Base-by-base conservation (phyloP, 2,113 vertebrate species). In the Pica pica region DNA sequence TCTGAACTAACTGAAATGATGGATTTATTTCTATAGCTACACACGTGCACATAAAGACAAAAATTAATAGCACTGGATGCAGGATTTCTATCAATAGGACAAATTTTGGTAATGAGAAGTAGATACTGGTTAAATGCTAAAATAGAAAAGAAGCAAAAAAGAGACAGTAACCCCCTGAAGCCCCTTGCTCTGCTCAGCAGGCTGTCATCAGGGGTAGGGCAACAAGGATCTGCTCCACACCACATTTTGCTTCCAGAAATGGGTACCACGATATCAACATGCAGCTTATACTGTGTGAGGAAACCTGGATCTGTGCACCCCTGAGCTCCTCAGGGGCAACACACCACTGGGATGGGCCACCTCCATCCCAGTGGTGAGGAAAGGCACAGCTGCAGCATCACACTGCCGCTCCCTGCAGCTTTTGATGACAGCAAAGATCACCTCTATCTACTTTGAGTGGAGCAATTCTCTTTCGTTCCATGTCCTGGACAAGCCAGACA, bases 191-290 rank as follows among this genome's bases (percentile, higher is more conserved):
- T 35, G 70, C 20, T 47, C 60, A 56, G 74, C 35, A 73, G 65
- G 59, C 12, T 63, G 19, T 11, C 68, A 31, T 3, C 16, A n/a
- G 53, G 27, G 24, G 19, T 7, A 53, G 47, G 37, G 21, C 33
- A 37, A 80, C 49, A 16, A 23, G 7, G 5, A 13, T 1, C 59
- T 77, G 31, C 3, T 23, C 19, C 27, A 52, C 52, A 61, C 5
- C 56, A 33, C 28, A 5, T 17, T 21, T 67, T 39, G 52, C 24
- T 27, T 56, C 50, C 74, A 84, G 90, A 63, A 81, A 74, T 1
- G 9, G 20, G 21, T 11, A 56, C 55, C 33, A 46, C 0, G 0
- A 10, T 3, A 46, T 2, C 44, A 33, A 47, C 19, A 12, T 6
- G 39, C 14, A 23, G 37, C 50, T 2, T 16, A 21, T 30, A 47